These are phyloP conservation scores for Centropristis striata DNA, from an alignment of 2,113 vertebrate species.

Conservation along the genomic window DNA sequence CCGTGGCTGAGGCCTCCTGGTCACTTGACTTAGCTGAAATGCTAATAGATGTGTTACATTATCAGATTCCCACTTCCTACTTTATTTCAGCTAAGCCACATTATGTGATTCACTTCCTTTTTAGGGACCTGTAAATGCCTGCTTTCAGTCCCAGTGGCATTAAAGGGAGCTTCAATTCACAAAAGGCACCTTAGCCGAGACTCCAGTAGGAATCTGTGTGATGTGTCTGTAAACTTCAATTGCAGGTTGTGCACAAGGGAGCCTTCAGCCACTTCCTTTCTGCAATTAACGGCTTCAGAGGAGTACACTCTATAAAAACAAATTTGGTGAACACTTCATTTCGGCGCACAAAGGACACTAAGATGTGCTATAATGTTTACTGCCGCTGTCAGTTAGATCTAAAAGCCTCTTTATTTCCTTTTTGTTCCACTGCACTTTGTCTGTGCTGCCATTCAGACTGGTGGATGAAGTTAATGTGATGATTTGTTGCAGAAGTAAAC, in stretches of 20 bases:
- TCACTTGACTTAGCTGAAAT: constrained; percentile 81
- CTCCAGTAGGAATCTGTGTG: constrained; percentile 59
- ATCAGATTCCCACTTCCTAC: constrained; percentile 74
- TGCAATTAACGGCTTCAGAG: constrained; percentile 70
- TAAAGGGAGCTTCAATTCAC: constrained; percentile 71
- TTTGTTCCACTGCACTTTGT: constrained; percentile 40
- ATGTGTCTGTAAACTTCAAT: constrained; percentile 72
- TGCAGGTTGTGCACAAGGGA: constrained; percentile 68
- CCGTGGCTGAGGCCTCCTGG: constrained; percentile 70
- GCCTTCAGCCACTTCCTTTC: constrained; percentile 61
- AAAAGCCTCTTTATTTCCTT: constrained; percentile 69
- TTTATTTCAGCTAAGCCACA: constrained; percentile 80
- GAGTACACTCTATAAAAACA: constrained; percentile 61
- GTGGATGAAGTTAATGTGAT: constrained; percentile 3
- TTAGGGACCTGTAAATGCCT: constrained; percentile 73
- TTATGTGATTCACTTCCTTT: constrained; percentile 74
- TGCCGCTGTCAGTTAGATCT: constrained; percentile 58
- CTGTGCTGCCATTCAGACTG: constrained; percentile 3
- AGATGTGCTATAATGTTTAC: constrained; percentile 70
- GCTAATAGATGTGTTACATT: constrained; percentile 81
- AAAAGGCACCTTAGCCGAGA: constrained; percentile 67
- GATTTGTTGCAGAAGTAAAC: constrained; percentile 31
- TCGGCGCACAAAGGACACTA: constrained; percentile 52
- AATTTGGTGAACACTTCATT: constrained; percentile 63
- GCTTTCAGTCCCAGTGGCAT: constrained; percentile 68